Percentiles rank a stretch among this genome's conserved stretches.
Conservation (phyloP, 2,797 vertebrate genomes). For the Odontamblyopus rebecca region DNA sequence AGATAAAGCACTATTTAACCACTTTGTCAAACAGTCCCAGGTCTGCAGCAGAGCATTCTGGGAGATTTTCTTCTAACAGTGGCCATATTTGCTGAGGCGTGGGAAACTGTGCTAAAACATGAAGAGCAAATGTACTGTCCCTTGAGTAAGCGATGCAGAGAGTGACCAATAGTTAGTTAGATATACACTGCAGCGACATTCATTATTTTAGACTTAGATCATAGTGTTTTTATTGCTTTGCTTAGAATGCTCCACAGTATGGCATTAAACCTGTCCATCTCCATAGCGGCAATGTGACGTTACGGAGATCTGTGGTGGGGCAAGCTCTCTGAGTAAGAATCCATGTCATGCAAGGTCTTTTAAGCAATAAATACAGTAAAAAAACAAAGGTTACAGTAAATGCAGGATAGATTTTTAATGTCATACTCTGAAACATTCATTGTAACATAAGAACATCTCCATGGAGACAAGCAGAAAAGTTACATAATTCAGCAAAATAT, state of each 20-base stretch:
- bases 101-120: constrained; percentile 39
- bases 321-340: background rate
- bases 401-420: background rate
- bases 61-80: constrained; percentile 27
- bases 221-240: background rate
- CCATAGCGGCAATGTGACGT: too few relatives aligned
- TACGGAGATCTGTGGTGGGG: background rate
- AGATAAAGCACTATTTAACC: constrained; percentile 72
- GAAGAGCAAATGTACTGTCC: constrained; percentile 18
- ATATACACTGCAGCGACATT: background rate
- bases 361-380: background rate
- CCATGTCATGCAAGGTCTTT: background rate
- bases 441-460: background rate
- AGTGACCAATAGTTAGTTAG: background rate
- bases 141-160: constrained; percentile 5
- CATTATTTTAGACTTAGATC: too few relatives aligned
- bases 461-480: background rate
- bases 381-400: too few relatives aligned
- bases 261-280: too few relatives aligned
- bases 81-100: constrained; percentile 36
- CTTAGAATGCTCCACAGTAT: background rate
- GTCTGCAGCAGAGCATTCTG: constrained; percentile 32
- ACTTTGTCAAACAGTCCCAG: constrained; percentile 64
- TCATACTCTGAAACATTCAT: background rate
- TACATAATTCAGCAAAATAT: background rate